phyloP scores from a whole-genome alignment of 2,797 vertebrate species.

The Chromis chromis region DNA sequence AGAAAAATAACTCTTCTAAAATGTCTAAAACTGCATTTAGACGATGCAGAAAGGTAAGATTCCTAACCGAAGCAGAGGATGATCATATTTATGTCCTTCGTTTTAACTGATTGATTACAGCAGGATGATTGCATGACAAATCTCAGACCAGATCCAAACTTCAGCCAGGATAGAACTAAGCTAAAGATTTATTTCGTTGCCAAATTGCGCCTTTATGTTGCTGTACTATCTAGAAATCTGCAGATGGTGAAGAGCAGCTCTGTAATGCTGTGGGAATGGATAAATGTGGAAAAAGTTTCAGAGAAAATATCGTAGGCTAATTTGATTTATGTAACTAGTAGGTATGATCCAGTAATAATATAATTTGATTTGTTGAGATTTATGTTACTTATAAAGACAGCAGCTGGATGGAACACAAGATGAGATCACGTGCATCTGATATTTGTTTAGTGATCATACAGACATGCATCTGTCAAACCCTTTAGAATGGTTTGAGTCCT shows the following conservation, averaged over 20 bases:
- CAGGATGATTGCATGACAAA: not conserved
- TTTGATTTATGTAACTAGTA: slow-evolving; percentile 65
- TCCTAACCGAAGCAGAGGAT: not conserved
- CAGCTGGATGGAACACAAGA: slow-evolving; percentile 48
- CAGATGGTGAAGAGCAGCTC: slow-evolving; percentile 23
- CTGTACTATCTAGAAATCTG: slow-evolving; percentile 3
- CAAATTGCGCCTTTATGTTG: not conserved
- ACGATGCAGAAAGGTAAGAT: not conserved
- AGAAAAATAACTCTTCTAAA: no score
- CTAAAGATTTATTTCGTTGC: slow-evolving; percentile 1
- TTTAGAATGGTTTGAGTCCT: slow-evolving; percentile 30
- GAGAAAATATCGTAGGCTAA: slow-evolving; percentile 47
- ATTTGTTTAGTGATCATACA: slow-evolving; percentile 63
- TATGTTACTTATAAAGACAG: slow-evolving; percentile 57
- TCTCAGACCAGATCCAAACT: not conserved
- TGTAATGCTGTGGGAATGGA: slow-evolving; percentile 8
- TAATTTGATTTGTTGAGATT: slow-evolving; percentile 71
- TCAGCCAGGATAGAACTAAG: not conserved
- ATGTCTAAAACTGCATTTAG: not conserved
- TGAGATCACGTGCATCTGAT: slow-evolving; percentile 66
- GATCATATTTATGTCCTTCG: not conserved
- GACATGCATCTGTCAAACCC: slow-evolving; percentile 36
- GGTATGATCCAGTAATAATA: slow-evolving; percentile 53
- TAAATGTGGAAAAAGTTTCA: slow-evolving; percentile 68
- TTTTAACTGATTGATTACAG: not conserved